Evolutionary conservation across 1,140 invertebrate genomes (phyloP), one percentile per base, ranked within the genome.

Genomic region (Asobara japonica): DNA sequence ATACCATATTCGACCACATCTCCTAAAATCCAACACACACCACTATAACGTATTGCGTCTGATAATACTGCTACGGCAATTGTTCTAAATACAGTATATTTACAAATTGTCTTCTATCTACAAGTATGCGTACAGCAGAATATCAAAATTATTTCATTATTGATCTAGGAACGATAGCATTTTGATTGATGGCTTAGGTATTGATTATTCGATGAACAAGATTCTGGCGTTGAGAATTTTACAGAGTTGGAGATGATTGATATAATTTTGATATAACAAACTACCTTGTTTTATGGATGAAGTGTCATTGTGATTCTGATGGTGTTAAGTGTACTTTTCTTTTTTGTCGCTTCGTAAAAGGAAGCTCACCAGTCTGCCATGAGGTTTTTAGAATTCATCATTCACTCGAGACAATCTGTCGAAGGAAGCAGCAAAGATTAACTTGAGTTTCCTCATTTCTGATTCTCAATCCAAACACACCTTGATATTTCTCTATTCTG

Each of bases 61-160:
- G 11, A 11, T 66, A 66, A 72, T 66, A 66, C 64, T 72, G 70
- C 29, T 29, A 60, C 41, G 64, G 45, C 45, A 22, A 62, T 16
- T 38, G 22, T 36, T 51, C 31, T 65, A 25, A 25, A 16, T 36
- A 36, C 41, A 60, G 31, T 65, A 65, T 31, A 33, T 66, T 36
- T 30, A 65, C 20, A 18, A 62, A 38, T 36, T 29, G 41, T 27
- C 64, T 18, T 36, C 13, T 33, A 69, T 62, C n/a, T 62, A 62
- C 60, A 62, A 62, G 25, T 16, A 62, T 31, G 51, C 22, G 51
- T 56, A 56, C 25, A 56, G 51, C 51, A 56, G 8, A 56, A 56
- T 56, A 56, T 56, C 18, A 56, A 56, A 56, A 56, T 56, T 56
- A 27, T 25, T 8, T 27, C 22, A 56, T 56, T 56, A 56, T 56